A percentile compares a stretch with the other conserved stretches of the same genome.
These are phyloP conservation scores for Uloborus diversus DNA, from an alignment of 1,140 invertebrate genomes.

Conservation along the genomic window DNA sequence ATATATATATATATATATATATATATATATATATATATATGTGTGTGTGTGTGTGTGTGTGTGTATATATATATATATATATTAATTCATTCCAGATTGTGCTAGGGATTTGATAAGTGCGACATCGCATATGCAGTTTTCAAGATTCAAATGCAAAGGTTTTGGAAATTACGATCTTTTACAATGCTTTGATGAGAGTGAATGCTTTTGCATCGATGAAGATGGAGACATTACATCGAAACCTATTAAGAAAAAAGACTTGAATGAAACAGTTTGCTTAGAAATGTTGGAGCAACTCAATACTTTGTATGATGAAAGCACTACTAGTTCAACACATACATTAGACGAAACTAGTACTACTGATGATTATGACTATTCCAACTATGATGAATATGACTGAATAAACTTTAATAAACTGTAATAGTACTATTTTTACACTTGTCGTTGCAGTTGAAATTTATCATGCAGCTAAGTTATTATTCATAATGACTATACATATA, in stretches of 20 bases:
- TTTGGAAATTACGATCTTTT: slow-evolving; percentile 21
- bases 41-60: no score
- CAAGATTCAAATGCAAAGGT: not conserved
- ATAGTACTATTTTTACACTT: no score
- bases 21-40: no score
- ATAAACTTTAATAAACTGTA: no score
- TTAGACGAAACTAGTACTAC: not conserved
- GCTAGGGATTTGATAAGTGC: slow-evolving; percentile 7
- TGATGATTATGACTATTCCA: not conserved
- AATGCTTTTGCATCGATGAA: slow-evolving; percentile 32
- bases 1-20: no score
- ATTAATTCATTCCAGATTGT: no score
- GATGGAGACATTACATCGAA: slow-evolving; percentile 20
- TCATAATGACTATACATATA: no score
- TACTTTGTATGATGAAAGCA: not conserved
- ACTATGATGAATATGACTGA: no score
- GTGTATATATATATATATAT: no score
- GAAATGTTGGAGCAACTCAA: not conserved
- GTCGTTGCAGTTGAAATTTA: no score
- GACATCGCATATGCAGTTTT: not conserved
- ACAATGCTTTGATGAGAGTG: not conserved
- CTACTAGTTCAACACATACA: not conserved
- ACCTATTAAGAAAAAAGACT: not conserved
- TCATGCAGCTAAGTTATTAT: no score
- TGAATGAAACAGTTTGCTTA: not conserved